A percentile compares a stretch with the other conserved stretches of the same genome.
Evolutionary conservation across 2,888 invertebrate species (phyloP).

Genomic region (Hydrotaea cyrtoneurina): DNA sequence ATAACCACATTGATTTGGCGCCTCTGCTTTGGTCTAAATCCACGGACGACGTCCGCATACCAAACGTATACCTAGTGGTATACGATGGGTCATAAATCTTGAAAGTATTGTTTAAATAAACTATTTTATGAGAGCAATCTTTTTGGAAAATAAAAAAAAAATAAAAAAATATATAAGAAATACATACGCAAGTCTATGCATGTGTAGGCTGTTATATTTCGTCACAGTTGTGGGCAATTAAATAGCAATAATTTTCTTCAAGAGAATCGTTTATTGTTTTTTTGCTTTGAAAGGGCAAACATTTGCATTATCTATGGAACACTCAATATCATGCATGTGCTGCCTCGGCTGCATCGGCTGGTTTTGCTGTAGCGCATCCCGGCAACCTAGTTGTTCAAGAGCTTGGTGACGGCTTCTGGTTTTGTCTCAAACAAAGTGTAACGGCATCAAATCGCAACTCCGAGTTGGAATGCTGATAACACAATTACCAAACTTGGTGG

Average conservation of each 20-base stretch:
- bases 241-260: background rate
- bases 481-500: no score
- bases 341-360: no score
- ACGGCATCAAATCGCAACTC: no score
- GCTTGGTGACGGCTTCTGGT: no score
- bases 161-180: background rate
- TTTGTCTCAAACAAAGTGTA: no score
- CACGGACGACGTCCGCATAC: background rate
- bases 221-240: background rate
- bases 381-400: no score
- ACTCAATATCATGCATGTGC: no score
- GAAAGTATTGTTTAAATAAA: background rate
- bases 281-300: no score
- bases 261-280: no score
- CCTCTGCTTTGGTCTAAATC: background rate
- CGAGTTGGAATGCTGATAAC: no score
- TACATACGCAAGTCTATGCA: background rate
- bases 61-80: background rate
- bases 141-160: background rate
- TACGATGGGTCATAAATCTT: conserved; percentile 10
- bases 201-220: background rate
- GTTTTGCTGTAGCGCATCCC: no score
- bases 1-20: background rate
- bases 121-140: background rate
- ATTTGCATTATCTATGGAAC: no score